Conservation (phyloP, 2,113 vertebrate genomes). For the Neomonachus schauinslandi region DNA sequence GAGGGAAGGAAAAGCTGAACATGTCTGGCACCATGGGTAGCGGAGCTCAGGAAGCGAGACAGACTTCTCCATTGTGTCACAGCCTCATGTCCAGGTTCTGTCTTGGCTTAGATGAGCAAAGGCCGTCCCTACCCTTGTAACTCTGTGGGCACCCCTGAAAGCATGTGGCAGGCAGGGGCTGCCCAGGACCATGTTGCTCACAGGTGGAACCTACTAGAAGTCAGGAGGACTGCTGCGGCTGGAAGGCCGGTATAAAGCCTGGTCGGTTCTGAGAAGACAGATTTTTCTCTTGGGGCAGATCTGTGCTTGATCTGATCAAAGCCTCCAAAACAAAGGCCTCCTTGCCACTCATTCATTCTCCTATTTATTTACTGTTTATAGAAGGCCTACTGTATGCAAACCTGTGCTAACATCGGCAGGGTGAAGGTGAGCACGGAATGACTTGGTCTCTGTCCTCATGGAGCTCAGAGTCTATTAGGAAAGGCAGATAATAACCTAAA, state of each 20-base stretch:
- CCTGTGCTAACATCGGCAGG: neutral
- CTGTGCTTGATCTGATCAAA: neutral
- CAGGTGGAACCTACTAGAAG: neutral
- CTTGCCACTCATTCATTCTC: neutral
- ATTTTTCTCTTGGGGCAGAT: neutral
- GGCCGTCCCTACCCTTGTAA: neutral
- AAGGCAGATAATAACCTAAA: neutral
- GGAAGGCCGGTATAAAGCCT: neutral
- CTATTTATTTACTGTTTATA: neutral
- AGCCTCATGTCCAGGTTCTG: neutral
- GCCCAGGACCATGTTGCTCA: neutral
- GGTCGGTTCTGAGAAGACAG: neutral
- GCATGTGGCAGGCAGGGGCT: neutral
- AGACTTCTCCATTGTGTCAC: neutral
- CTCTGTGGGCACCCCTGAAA: neutral
- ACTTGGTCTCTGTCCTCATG: neutral
- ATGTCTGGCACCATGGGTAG: neutral
- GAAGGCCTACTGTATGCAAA: neutral
- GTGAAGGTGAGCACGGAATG: neutral
- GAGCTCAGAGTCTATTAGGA: neutral
- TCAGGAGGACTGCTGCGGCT: neutral
- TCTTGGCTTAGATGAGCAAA: neutral
- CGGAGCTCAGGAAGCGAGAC: neutral
- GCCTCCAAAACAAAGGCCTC: neutral
- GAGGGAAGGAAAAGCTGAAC: conserved; percentile 51